Evolutionary conservation across 1,140 invertebrate species (phyloP), one percentile per base, ranked within the genome.

Genomic region (Psix sp.): DNA sequence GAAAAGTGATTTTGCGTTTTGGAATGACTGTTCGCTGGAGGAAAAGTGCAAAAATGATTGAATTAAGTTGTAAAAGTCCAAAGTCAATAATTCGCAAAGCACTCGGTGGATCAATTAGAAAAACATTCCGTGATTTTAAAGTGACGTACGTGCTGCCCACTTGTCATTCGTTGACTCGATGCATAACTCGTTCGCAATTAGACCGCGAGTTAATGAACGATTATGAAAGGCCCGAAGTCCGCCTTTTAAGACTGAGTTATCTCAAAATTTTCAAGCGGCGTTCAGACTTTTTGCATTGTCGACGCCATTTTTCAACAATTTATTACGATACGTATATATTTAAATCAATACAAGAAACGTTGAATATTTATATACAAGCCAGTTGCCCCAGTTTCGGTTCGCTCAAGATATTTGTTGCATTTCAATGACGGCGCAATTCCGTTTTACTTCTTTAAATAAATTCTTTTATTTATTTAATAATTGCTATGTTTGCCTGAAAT

Each of bases 171-270:
- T 66, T 66, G 54, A 56, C 62, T 66, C 70, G 60, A 17, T 66
- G 62, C 54, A 66, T 60, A 74, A 74, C 60, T 66, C 40, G 60
- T 60, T 66, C 54, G 70, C 70, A 73, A 73, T 73, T 73, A 72
- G 68, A 72, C 52, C 39, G 31, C 38, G 40, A 72, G 59, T 60
- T 65, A 72, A 72, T 65, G 68, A 65, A 72, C 52, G 68, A 72
- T 72, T 72, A 65, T 59, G 68, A 72, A 63, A 72, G 68, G 31
- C 65, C 65, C 38, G 39, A 68, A 66, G 62, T 66, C 62, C 63
- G 52, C 63, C 51, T 49, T 43, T 57, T 42, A 10, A 18, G 3
- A 14, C 16, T 9, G 52, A 49, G 26, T 67, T 67, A 51, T 67
- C 63, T 57, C 51, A 67, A 67, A 66, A 67, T 68, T 59, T 68